These are phyloP conservation scores for Heliothis virescens DNA, from an alignment of 1,140 invertebrate genomes.

Conservation along the genomic window DNA sequence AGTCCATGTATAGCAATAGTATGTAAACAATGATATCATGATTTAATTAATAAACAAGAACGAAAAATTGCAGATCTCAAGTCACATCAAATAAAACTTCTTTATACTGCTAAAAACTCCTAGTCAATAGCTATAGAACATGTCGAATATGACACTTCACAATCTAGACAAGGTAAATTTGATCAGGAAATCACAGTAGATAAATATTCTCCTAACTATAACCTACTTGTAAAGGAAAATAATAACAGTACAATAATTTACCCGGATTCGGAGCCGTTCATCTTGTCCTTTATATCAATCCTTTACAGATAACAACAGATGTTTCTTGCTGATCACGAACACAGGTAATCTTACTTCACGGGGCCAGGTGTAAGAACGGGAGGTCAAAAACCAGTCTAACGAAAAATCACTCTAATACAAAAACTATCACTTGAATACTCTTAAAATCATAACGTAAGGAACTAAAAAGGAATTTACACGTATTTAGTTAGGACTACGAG, in stretches of 20 bases:
- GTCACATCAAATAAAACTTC: neutral
- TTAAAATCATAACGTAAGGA: constrained; percentile 75
- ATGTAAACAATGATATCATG: constrained; percentile 43
- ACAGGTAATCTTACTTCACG: constrained; percentile 60
- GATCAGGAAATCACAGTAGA: neutral
- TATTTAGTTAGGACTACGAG: constrained; percentile 69
- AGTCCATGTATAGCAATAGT: neutral
- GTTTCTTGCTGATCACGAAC: constrained; percentile 52
- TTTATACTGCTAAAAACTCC: no score
- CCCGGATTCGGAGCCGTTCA: constrained; percentile 93
- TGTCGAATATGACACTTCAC: neutral
- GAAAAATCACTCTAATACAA: constrained; percentile 64
- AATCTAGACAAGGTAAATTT: neutral
- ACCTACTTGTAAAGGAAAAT: constrained; percentile 39
- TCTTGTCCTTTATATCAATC: constrained; percentile 75
- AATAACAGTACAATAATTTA: constrained; percentile 78
- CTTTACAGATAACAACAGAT: constrained; percentile 58
- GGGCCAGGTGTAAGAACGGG: constrained; percentile 67
- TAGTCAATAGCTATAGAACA: no score
- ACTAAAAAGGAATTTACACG: constrained; percentile 74
- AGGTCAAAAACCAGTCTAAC: constrained; percentile 57
- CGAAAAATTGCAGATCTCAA: neutral
- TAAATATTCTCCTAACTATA: constrained; percentile 10
- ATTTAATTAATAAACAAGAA: neutral
- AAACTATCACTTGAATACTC: constrained; percentile 70